Evolutionary conservation across 2,113 vertebrate species (phyloP), one percentile per base, ranked within the genome.

Genomic region (Eonycteris spelaea): DNA sequence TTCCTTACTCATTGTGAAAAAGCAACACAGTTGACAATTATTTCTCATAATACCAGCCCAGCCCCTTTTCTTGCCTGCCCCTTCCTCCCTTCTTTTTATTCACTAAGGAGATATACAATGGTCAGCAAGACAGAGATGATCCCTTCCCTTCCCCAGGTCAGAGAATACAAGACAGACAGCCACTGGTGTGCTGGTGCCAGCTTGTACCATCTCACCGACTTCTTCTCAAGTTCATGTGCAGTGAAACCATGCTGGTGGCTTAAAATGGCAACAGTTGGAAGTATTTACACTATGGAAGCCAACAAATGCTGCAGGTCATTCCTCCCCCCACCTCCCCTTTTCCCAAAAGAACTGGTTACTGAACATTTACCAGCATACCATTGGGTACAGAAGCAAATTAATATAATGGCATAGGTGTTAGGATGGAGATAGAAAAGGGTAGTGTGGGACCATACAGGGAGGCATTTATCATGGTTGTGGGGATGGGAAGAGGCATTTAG

Each of bases 331-430:
- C 40, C 10, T n/a, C 24, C 14, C 16, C 18, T 48, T 45, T 15
- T 15, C 55, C 30, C 57, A 35, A 88, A 30, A 93, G 86, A 97
- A 74, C 45, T 91, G 33, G 67, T 30, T 90, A 43, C 82, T 94
- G 71, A 57, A 61, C 26, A 45, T 51, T 85, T 91, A 86, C 0
- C 18, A 87, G 71, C 45, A 90, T 33, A 83, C 16, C 18, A 43
- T 38, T 30, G 21, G 65, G 30, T 59, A 82, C 4, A 65, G 55
- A 88, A 74, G n/a, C 61, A 74, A 90, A 92, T 86, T 78, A 82
- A 75, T 21, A 35, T 40, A 83, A 57, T 14, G 74, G 22, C 59
- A 4, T 33, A 63, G 63, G 57, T 40, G 13, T 26, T 74, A 67
- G n/a, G 24, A 61, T 38, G 45, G 11, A 63, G 55, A 91, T 16